Evolutionary conservation across 2,888 invertebrate species (phyloP), one percentile per base, ranked within the genome.

Genomic region (Brenthis hecate): DNA sequence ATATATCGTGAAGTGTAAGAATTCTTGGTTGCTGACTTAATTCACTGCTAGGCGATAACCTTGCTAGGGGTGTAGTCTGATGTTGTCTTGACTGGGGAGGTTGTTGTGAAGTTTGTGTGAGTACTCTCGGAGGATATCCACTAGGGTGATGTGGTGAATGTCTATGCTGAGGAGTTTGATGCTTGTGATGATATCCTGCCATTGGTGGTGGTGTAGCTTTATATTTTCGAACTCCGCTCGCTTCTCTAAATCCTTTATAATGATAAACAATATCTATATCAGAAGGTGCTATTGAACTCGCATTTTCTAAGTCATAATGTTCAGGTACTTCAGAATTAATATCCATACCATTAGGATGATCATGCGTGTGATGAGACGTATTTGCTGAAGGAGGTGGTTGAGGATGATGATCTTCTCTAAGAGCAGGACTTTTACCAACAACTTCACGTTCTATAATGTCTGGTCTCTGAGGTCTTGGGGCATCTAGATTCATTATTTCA

Each of bases 251-350:
- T 13, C 97, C 98, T 92, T 98, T 98, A 84, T 99, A 99, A 85
- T 99, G 99, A 80, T 98, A 98, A 13, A 98, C 98, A 73, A 99
- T 97, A 83, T 99, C 99, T 75, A 98, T 98, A 83, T 99, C 99
- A 2, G 98, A 98, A 0, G 99, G 99, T 0, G 99, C 99, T 76
- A 99, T 99, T 0, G 98, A 98, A 85, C 98, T 98, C 1, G 99
- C 98, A 87, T 99, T 99, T 91, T 99, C 99, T 72, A 99, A 93
- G 85, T 99, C 99, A 83, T 99, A 99, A 84, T 98, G 98, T 84
- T 98, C 98, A 0, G 98, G 97, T 72, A 96, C 94, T 81, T 97
- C 97, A 11, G 95, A 95, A 80, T 95, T 95, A 77, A 97, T 92
- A 80, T 97, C 97, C 64, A 96, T 95, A 28, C 95, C 95, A 56